Evolutionary conservation across 2,888 invertebrate species (phyloP).

Genomic region (Drosophila melanosoma): DNA sequence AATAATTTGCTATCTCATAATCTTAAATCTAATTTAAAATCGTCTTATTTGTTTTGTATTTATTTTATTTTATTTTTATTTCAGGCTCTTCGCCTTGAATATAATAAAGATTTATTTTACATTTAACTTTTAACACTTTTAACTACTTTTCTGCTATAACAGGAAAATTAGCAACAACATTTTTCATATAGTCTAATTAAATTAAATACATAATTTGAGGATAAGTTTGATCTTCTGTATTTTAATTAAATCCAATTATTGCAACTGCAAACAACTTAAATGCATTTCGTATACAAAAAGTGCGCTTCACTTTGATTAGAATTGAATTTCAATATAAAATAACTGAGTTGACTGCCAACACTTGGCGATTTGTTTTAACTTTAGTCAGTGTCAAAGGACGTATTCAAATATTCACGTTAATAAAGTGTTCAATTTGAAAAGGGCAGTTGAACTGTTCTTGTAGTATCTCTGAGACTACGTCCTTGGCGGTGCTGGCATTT

Average conservation of each 20-base stretch:
- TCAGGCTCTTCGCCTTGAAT: not conserved
- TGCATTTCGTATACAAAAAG: constrained; percentile 50
- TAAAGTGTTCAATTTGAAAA: not conserved
- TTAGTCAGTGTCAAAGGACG: not conserved
- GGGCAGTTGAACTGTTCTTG: not conserved
- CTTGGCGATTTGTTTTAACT: not conserved
- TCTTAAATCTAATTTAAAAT: not conserved
- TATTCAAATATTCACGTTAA: not conserved
- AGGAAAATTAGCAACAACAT: not conserved
- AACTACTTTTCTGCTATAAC: not conserved
- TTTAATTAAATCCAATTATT: constrained; percentile 1
- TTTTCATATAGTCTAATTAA: not conserved
- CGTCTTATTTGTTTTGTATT: not conserved
- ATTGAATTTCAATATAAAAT: constrained; percentile 13
- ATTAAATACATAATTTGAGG: not conserved
- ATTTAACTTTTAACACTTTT: no score
- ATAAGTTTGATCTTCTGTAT: not conserved
- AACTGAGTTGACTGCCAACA: not conserved
- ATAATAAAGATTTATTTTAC: not conserved
- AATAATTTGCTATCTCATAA: not conserved
- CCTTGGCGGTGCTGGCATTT: constrained; percentile 21
- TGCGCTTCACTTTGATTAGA: constrained; percentile 33
- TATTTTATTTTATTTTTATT: not conserved
- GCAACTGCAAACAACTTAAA: not conserved
- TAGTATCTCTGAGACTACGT: not conserved